These are phyloP conservation scores for Clarias gariepinus DNA, from an alignment of 2,113 vertebrate species.

Conservation along the genomic window DNA sequence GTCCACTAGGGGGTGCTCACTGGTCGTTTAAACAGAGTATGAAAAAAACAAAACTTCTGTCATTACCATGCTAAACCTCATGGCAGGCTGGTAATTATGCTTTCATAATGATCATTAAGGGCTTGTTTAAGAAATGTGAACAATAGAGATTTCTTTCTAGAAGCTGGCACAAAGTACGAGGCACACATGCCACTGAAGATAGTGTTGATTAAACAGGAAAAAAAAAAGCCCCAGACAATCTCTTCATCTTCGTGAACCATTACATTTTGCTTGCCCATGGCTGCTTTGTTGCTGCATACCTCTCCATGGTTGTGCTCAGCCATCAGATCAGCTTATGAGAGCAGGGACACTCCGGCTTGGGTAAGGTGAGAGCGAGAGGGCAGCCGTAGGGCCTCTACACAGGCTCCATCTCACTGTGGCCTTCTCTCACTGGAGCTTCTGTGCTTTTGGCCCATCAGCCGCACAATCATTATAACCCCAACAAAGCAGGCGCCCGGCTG, in stretches of 20 bases:
- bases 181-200: constrained; percentile 40
- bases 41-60: constrained; percentile 15
- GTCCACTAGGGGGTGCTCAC: constrained; percentile 50
- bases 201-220: constrained; percentile 28
- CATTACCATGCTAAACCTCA: constrained; percentile 15
- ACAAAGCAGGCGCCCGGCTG: constrained; percentile 51
- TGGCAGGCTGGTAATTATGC: constrained; percentile 2
- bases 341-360: constrained; percentile 7
- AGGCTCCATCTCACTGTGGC: constrained; percentile 15
- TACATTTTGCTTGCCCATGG: constrained; percentile 42
- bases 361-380: constrained; percentile 29
- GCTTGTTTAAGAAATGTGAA: constrained; percentile 19
- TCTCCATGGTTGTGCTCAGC: constrained; percentile 36
- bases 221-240: constrained; percentile 27
- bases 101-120: constrained; percentile 36
- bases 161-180: constrained; percentile 23
- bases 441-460: constrained; percentile 41
- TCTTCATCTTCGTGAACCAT: constrained; percentile 44
- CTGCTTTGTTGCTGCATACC: constrained; percentile 46
- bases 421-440: constrained; percentile 40
- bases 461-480: constrained; percentile 48
- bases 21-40: constrained; percentile 20
- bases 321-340: constrained; percentile 18
- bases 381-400: constrained; percentile 28
- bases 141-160: constrained; percentile 30